These are phyloP conservation scores for Apamea sordens DNA, from an alignment of 2,888 invertebrate genomes.

Conservation along the genomic window DNA sequence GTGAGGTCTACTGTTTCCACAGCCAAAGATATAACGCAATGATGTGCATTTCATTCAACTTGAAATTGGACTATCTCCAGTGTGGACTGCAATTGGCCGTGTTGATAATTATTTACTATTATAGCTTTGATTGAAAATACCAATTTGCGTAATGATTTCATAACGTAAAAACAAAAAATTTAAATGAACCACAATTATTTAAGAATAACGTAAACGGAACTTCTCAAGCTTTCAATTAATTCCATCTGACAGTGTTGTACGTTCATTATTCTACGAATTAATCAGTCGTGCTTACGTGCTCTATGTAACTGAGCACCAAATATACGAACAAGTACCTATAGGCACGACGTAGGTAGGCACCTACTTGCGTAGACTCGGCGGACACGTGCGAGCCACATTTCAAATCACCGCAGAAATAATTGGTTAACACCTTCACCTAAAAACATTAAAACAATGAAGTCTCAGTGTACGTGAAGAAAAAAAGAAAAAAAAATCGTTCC, in stretches of 20 bases:
- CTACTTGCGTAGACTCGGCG: conserved; percentile 37
- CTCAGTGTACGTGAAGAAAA: conserved; percentile 67
- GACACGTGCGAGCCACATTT: conserved; percentile 67
- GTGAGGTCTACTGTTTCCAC: not conserved
- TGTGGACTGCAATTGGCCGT: not conserved
- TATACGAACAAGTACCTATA: conserved; percentile 22
- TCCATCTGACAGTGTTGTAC: conserved; percentile 38
- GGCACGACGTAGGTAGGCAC: conserved; percentile 7
- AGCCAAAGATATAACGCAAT: not conserved
- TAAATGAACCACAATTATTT: conserved; percentile 2
- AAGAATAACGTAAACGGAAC: conserved; percentile 12
- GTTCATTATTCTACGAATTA: conserved; percentile 48
- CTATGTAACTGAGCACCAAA: conserved; percentile 45
- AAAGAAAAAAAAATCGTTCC: conserved; percentile 73
- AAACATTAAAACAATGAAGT: conserved; percentile 71
- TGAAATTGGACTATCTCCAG: not conserved
- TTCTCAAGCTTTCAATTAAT: conserved; percentile 34
- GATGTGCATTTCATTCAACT: not conserved
- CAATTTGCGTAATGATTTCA: not conserved
- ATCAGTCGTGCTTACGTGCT: conserved; percentile 51
- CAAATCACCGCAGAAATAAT: conserved; percentile 62
- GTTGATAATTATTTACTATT: not conserved
- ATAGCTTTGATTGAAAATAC: not conserved
- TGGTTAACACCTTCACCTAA: conserved; percentile 64
- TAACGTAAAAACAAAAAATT: not conserved